These are phyloP conservation scores for Miniopterus natalensis DNA, from an alignment of 2,113 vertebrate genomes.

Conservation along the genomic window DNA sequence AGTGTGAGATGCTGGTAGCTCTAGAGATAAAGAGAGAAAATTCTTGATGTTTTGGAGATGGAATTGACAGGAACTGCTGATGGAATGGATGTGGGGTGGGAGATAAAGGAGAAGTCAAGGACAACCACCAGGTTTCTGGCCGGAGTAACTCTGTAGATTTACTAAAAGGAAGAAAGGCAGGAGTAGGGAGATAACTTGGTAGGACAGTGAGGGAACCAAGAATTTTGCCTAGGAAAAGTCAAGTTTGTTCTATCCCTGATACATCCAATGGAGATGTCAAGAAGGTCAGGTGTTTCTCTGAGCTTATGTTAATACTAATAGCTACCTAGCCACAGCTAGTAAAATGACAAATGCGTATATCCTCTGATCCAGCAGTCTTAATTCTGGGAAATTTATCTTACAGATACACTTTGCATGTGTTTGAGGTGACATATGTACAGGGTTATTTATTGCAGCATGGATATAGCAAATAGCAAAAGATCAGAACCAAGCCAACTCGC, in stretches of 20 bases:
- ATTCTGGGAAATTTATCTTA: constrained; percentile 54
- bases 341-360: constrained; percentile 14
- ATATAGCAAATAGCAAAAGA: constrained; percentile 52
- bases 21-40: neutral
- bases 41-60: neutral
- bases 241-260: constrained; percentile 18
- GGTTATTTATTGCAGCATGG: neutral
- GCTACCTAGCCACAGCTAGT: neutral
- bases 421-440: constrained; percentile 2
- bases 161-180: neutral
- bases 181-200: neutral
- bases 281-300: constrained; percentile 11
- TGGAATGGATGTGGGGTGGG: neutral
- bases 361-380: neutral
- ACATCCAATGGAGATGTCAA: neutral
- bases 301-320: neutral
- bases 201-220: neutral
- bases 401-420: neutral
- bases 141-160: neutral
- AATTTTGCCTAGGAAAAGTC: constrained; percentile 1
- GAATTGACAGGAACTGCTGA: neutral
- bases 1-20: neutral
- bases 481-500: constrained; percentile 8
- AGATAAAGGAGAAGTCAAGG: neutral
- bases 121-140: neutral